These are phyloP conservation scores for Gambusia affinis DNA, from an alignment of 2,113 vertebrate species.

Conservation along the genomic window DNA sequence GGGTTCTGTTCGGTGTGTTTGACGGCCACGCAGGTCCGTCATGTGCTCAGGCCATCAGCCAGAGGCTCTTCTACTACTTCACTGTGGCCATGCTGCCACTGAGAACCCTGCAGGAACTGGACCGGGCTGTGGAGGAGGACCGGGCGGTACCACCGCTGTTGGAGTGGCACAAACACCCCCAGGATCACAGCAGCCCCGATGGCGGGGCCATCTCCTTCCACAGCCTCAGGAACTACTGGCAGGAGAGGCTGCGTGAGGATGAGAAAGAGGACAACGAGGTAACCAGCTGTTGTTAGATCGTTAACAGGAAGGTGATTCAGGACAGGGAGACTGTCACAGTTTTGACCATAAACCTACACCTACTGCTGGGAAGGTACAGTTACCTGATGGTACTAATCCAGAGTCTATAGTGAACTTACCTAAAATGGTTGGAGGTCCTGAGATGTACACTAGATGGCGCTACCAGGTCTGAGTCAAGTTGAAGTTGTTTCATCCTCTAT, in stretches of 20 bases:
- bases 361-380: neutral
- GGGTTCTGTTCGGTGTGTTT: conserved; percentile 70
- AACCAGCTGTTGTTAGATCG: neutral
- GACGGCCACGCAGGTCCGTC: conserved; percentile 68
- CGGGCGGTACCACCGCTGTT: conserved; percentile 60
- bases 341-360: neutral
- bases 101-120: conserved; percentile 63
- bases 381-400: neutral
- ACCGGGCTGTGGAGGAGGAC: conserved; percentile 65
- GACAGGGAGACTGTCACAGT: neutral
- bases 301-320: neutral
- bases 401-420: neutral
- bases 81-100: conserved; percentile 61
- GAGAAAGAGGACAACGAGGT: conserved; percentile 30
- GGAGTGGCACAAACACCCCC: conserved; percentile 71
- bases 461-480: neutral
- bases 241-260: conserved; percentile 57
- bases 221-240: conserved; percentile 76
- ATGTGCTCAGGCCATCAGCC: conserved; percentile 71
- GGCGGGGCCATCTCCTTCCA: conserved; percentile 55
- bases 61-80: conserved; percentile 75
- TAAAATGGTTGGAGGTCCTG: neutral
- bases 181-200: conserved; percentile 54
- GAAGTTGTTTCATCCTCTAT: neutral
- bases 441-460: too few species aligned